A percentile compares a stretch with the other conserved stretches of the same genome.
Evolutionary conservation across 2,888 invertebrate genomes (phyloP).

Genomic region (Euspilapteryx auroguttella): DNA sequence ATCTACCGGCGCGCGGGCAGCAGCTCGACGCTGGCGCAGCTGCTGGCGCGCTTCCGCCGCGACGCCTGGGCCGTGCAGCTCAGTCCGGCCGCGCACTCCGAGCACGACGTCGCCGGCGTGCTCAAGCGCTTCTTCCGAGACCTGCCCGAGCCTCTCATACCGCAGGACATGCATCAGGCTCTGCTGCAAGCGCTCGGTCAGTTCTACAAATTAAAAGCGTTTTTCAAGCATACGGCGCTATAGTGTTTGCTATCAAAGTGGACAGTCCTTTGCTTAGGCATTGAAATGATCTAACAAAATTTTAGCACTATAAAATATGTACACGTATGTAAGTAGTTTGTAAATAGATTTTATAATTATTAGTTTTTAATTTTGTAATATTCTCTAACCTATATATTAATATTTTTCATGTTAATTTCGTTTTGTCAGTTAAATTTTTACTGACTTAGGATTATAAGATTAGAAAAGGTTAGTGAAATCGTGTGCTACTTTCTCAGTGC

Average conservation of each 20-base stretch:
- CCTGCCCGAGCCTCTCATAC: constrained; percentile 80
- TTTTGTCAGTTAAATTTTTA: too few relatives aligned
- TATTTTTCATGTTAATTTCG: too few relatives aligned
- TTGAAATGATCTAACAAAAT: too few relatives aligned
- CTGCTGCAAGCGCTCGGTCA: constrained; percentile 70
- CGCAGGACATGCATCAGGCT: constrained; percentile 68
- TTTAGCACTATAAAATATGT: too few relatives aligned
- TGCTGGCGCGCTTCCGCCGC: constrained; percentile 74
- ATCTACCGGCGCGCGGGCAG: constrained; percentile 87
- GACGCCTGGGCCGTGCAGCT: constrained; percentile 87
- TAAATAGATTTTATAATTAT: too few relatives aligned
- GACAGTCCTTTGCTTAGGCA: too few relatives aligned
- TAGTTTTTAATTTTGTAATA: too few relatives aligned
- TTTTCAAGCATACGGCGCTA: background rate
- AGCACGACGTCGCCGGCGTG: constrained; percentile 87
- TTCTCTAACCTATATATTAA: too few relatives aligned
- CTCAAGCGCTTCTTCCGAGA: constrained; percentile 89
- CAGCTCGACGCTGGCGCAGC: constrained; percentile 69
- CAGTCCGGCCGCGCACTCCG: constrained; percentile 72
- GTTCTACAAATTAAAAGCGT: constrained; percentile 4
- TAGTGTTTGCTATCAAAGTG: background rate
- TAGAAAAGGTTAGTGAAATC: too few relatives aligned
- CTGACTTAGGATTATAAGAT: too few relatives aligned
- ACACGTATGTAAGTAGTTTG: too few relatives aligned
- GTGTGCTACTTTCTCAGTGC: too few relatives aligned